Conservation (phyloP, 2,797 vertebrate genomes). For the Sciurus carolinensis region DNA sequence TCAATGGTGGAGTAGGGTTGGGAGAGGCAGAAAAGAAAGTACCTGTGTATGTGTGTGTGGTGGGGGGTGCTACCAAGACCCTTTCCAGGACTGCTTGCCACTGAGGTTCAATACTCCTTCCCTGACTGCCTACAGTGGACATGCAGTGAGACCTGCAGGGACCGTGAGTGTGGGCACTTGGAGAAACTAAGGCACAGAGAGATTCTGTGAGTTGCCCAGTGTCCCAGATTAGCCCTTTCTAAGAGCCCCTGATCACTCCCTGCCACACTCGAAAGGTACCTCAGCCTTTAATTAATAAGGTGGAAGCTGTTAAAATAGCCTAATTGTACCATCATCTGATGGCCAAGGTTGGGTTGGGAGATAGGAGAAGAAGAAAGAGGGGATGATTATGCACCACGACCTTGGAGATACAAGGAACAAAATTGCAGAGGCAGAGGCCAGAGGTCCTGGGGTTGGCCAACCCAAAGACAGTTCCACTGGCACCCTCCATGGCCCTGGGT, state of each 20-base stretch:
- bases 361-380: background rate
- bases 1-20: background rate
- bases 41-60: too few relatives aligned
- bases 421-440: background rate
- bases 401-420: background rate
- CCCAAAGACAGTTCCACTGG: background rate
- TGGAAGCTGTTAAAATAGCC: background rate
- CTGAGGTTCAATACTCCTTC: background rate
- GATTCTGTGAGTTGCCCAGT: background rate
- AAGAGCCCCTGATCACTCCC: background rate
- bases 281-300: background rate
- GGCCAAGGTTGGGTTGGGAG: background rate
- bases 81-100: background rate
- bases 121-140: background rate
- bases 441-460: background rate
- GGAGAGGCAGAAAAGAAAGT: background rate
- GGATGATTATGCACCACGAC: background rate
- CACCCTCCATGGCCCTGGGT: background rate
- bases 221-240: background rate
- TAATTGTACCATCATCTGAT: background rate
- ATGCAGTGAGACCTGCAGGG: background rate
- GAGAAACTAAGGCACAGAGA: constrained; percentile 2
- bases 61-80: background rate
- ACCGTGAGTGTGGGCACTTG: background rate
- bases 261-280: constrained; percentile 20